Base-by-base conservation (phyloP, 2,113 vertebrate genomes). In the Monarcha castaneiventris region DNA sequence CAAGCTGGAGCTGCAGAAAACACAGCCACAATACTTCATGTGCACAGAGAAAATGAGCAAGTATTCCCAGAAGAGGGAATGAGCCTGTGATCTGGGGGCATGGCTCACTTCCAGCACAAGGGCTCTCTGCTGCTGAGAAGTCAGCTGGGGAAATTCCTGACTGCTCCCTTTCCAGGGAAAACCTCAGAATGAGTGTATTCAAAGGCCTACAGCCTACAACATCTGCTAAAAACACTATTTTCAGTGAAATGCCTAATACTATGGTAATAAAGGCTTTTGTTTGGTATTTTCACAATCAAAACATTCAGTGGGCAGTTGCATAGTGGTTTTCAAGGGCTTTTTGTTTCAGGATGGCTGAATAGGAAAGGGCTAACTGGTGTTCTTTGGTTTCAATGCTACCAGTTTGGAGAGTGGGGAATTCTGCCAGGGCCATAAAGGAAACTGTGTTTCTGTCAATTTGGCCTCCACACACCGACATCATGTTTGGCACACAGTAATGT, bases 1-100 rank as follows among this genome's bases (percentile, higher is more conserved):
- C 46, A 16, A 21, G 6, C 35, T n/a, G 37, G 37, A 71, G 26
- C 51, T 54, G n/a, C 3, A 5, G n/a, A 25, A 44, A 87, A 67
- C 33, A 58, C 27, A 69, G 30, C 44, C 7, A 1, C 1, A 0
- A 35, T 52, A 64, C 15, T 64, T 63, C 0, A 0, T 27, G 20
- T 1, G 2, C 48, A 21, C 18, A 30, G 23, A 48, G 68, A 67
- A 87, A 67, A 89, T 13, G 23, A 66, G 39, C 13, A 25, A 1
- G 1, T 59, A 29, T 54, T 81, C 82, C 32, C 91, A 62, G 66
- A 66, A 69, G 32, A 69, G 37, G 48, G 58, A 94, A 72, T 0
- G 1, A 89, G 30, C 56, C 51, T 39, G 12, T 13, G 56, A 69
- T 76, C 62, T 16, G 37, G 79, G 32, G 43, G 54, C 46, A 75